Evolutionary conservation across 2,113 vertebrate species (phyloP).

Genomic region (Nothobranchius furzeri): DNA sequence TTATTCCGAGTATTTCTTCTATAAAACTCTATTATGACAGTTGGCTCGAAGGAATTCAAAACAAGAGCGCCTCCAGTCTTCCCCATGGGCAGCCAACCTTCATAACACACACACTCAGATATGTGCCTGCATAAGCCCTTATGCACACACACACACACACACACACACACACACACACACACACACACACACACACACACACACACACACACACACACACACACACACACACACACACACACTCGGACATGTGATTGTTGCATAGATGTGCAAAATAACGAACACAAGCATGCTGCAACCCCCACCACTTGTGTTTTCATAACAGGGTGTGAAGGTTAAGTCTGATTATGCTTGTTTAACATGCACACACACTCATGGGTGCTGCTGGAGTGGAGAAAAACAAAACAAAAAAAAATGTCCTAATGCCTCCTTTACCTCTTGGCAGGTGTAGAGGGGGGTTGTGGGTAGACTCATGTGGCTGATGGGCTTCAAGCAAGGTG

Average conservation of each 20-base stretch:
- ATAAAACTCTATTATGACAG: slow-evolving; percentile 66
- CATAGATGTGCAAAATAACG: slow-evolving; percentile 28
- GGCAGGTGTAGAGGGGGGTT: slow-evolving; percentile 53
- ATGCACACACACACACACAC: slow-evolving; percentile 18
- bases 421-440: slow-evolving; percentile 40
- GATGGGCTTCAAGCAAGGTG: slow-evolving; percentile 17
- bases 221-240: slow-evolving; percentile 27
- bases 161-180: slow-evolving; percentile 32
- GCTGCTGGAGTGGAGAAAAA: slow-evolving; percentile 50
- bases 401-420: slow-evolving; percentile 26
- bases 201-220: slow-evolving; percentile 28
- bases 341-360: slow-evolving; percentile 62
- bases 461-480: slow-evolving; percentile 17
- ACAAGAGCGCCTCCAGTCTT: slow-evolving; percentile 60
- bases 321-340: slow-evolving; percentile 63
- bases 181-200: slow-evolving; percentile 32
- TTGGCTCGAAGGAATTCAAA: slow-evolving; percentile 74
- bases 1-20: neutral
- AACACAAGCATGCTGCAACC: slow-evolving; percentile 28
- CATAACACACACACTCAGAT: slow-evolving; percentile 34
- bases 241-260: slow-evolving; percentile 22
- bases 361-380: slow-evolving; percentile 33
- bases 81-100: slow-evolving; percentile 36
- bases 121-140: slow-evolving; percentile 9
- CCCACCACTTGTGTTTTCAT: slow-evolving; percentile 63